These are phyloP conservation scores for Chelidonichthys spinosus DNA, from an alignment of 2,797 vertebrate species.

Conservation along the genomic window DNA sequence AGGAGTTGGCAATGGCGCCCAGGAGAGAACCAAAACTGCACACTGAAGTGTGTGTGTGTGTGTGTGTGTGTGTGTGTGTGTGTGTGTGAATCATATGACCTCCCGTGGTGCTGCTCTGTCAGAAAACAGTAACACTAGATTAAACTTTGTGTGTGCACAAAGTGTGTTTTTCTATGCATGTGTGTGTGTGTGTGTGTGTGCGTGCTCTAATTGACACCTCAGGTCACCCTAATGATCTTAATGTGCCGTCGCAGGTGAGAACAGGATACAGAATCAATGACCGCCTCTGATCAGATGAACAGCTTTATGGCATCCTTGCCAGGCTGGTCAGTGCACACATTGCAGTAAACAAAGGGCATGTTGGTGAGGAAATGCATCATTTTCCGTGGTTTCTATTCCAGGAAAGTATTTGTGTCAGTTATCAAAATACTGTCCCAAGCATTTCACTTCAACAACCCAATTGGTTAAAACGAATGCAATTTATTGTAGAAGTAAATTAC, in stretches of 20 bases:
- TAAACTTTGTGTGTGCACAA: not conserved
- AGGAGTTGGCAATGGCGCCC: constrained; percentile 34
- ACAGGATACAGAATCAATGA: constrained; percentile 72
- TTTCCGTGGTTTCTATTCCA: too few species aligned
- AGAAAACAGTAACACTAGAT: constrained; percentile 67
- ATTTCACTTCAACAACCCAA: not conserved
- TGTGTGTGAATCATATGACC: constrained; percentile 63
- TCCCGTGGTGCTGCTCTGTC: constrained; percentile 57
- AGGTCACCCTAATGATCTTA: constrained; percentile 77
- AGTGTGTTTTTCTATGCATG: not conserved
- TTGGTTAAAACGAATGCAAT: not conserved
- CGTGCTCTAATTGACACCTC: constrained; percentile 59
- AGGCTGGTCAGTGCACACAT: constrained; percentile 1
- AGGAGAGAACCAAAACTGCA: constrained; percentile 29
- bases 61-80: constrained; percentile 10
- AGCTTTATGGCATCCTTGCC: constrained; percentile 16
- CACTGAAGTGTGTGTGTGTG: not conserved
- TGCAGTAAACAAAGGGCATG: constrained; percentile 35
- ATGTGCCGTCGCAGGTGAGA: constrained; percentile 57
- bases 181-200: constrained; percentile 14
- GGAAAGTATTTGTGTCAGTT: not conserved
- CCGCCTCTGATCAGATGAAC: constrained; percentile 18
- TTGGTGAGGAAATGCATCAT: not conserved
- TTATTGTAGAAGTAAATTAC: not conserved
- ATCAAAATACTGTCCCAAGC: not conserved